Percentiles rank a stretch among this genome's conserved stretches.
phyloP scores from a whole-genome alignment of 2,888 invertebrate species.

The Pogonocherus hispidulus region DNA sequence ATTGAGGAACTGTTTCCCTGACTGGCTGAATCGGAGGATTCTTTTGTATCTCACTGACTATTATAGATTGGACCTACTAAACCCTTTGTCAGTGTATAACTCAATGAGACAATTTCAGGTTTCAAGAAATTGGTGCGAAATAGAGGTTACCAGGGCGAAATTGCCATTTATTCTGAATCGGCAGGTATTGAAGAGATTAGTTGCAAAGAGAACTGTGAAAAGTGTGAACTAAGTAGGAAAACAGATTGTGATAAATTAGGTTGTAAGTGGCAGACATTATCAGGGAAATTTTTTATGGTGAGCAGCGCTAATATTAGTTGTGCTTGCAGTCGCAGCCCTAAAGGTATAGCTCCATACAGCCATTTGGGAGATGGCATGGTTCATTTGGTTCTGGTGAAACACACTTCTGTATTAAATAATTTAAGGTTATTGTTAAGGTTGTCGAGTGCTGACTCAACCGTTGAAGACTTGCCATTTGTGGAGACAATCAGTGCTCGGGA shows the following conservation, averaged over 20 bases:
- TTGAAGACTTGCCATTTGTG: slow-evolving; percentile 82
- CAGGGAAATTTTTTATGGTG: slow-evolving; percentile 83
- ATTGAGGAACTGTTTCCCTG: too few relatives aligned
- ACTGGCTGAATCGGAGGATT: too few relatives aligned
- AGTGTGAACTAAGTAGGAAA: slow-evolving; percentile 60
- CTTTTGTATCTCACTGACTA: too few relatives aligned
- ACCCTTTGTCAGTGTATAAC: too few relatives aligned
- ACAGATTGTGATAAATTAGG: slow-evolving; percentile 50
- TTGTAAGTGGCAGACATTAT: slow-evolving; percentile 73
- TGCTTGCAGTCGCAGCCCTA: slow-evolving; percentile 80
- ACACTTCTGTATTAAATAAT: slow-evolving; percentile 80
- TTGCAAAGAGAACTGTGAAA: slow-evolving; percentile 71
- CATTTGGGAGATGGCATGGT: slow-evolving; percentile 86
- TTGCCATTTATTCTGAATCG: slow-evolving; percentile 71
- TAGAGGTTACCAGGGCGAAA: slow-evolving; percentile 76
- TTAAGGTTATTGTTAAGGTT: slow-evolving; percentile 77
- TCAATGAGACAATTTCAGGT: slow-evolving; percentile 63
- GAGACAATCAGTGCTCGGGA: slow-evolving; percentile 81
- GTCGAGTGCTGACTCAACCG: slow-evolving; percentile 74
- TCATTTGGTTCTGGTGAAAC: slow-evolving; percentile 81
- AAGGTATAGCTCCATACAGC: slow-evolving; percentile 83
- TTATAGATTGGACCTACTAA: neutral
- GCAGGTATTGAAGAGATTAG: slow-evolving; percentile 65
- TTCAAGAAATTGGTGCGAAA: slow-evolving; percentile 76
- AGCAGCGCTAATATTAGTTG: slow-evolving; percentile 85